These are phyloP conservation scores for Terrapene triunguis DNA, from an alignment of 2,113 vertebrate genomes.

Conservation along the genomic window DNA sequence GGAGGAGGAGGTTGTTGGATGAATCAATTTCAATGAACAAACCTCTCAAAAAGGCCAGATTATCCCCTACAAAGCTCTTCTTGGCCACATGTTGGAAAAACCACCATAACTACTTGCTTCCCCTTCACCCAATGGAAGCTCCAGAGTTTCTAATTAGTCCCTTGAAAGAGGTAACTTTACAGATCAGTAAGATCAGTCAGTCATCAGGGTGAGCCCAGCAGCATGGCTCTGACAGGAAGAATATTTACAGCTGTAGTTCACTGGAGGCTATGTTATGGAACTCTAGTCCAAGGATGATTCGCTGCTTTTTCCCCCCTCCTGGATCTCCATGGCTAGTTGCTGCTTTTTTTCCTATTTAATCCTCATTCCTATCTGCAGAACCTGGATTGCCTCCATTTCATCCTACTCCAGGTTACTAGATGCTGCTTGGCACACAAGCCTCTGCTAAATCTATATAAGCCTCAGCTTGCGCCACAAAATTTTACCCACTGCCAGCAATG, in stretches of 20 bases:
- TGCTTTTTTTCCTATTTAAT: background rate
- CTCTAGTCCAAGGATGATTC: slow-evolving; percentile 55
- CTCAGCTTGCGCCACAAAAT: background rate
- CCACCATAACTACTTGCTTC: background rate
- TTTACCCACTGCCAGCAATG: background rate
- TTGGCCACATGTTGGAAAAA: background rate
- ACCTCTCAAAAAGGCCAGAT: rapidly evolving
- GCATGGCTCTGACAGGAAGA: slow-evolving; percentile 28
- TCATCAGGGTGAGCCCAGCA: slow-evolving; percentile 39
- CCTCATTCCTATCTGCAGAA: background rate
- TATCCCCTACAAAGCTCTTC: background rate
- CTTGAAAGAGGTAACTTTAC: background rate
- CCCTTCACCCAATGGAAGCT: background rate
- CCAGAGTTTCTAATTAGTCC: slow-evolving; percentile 39
- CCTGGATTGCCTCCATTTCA: rapidly evolving
- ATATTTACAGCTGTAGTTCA: slow-evolving; percentile 69
- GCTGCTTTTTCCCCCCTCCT: background rate
- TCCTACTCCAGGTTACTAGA: background rate
- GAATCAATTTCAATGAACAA: rapidly evolving
- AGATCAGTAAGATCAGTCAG: slow-evolving; percentile 47
- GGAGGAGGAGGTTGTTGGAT: background rate
- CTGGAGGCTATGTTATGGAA: slow-evolving; percentile 50
- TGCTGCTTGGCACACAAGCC: background rate
- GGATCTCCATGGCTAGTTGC: slow-evolving; percentile 4
- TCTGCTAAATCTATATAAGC: background rate